Evolutionary conservation across 2,888 invertebrate genomes (phyloP).

Genomic region (Platycheirus albimanus): DNA sequence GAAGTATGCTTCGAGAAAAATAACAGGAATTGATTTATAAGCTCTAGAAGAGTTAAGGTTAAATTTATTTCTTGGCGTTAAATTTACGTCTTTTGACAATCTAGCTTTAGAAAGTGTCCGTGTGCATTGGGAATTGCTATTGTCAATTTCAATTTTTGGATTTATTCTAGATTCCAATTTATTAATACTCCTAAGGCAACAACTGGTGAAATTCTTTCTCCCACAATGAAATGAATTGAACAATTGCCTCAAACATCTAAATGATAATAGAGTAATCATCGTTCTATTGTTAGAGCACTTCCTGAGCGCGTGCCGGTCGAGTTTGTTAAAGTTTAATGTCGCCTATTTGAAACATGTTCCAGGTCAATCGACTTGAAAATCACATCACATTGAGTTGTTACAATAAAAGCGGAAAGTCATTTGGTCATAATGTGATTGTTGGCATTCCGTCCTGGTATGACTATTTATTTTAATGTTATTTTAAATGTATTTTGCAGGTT

Average conservation of each 20-base stretch:
- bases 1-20: too few species aligned
- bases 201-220: conserved; percentile 2
- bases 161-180: too few species aligned
- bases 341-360: conserved; percentile 39
- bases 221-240: not conserved
- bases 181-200: too few species aligned
- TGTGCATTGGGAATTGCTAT: too few species aligned
- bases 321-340: conserved; percentile 24
- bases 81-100: too few species aligned
- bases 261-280: conserved; percentile 16
- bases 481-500: conserved; percentile 38
- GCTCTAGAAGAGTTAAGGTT: too few species aligned
- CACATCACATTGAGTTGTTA: conserved; percentile 40
- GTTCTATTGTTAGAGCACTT: conserved; percentile 9
- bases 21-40: too few species aligned
- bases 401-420: conserved; percentile 26
- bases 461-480: conserved; percentile 42
- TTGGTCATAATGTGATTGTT: conserved; percentile 45
- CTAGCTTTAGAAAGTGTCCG: too few species aligned
- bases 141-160: too few species aligned
- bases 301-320: conserved; percentile 11
- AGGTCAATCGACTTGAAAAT: conserved; percentile 54
- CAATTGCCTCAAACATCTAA: conserved; percentile 14
- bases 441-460: conserved; percentile 16
- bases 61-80: too few species aligned